These are phyloP conservation scores for Thyatira batis DNA, from an alignment of 2,888 invertebrate species.

Conservation along the genomic window DNA sequence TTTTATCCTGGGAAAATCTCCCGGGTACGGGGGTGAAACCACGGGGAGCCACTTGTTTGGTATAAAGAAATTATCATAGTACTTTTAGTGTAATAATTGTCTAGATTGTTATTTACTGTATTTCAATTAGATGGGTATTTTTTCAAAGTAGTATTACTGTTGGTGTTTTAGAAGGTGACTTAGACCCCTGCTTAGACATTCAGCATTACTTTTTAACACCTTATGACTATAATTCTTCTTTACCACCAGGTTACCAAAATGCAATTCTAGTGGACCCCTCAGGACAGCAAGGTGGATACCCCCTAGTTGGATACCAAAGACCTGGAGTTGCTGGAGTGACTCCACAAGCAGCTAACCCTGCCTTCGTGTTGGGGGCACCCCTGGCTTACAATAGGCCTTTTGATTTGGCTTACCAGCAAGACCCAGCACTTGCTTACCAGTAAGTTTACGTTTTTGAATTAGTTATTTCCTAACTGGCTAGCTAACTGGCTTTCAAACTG, in stretches of 20 bases:
- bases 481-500: too few relatives aligned
- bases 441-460: slow-evolving; percentile 33
- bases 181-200: too few relatives aligned
- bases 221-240: neutral
- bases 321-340: slow-evolving; percentile 23
- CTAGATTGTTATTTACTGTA: too few relatives aligned
- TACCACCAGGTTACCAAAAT: slow-evolving; percentile 59
- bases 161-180: too few relatives aligned
- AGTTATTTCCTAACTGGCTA: neutral
- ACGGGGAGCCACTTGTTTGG: too few relatives aligned
- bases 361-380: slow-evolving; percentile 42
- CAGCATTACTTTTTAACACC: neutral
- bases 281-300: slow-evolving; percentile 52
- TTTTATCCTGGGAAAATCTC: too few relatives aligned
- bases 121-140: too few relatives aligned
- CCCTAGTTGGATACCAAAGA: slow-evolving; percentile 43
- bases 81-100: too few relatives aligned
- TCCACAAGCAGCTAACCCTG: slow-evolving; percentile 38
- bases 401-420: slow-evolving; percentile 51
- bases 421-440: slow-evolving; percentile 51
- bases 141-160: too few relatives aligned
- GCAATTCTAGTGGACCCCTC: slow-evolving; percentile 58
- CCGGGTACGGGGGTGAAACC: too few relatives aligned
- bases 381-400: slow-evolving; percentile 48
- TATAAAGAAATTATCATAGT: too few relatives aligned